Base-by-base conservation (phyloP, 2,888 invertebrate species). In the Chloroclysta siterata region DNA sequence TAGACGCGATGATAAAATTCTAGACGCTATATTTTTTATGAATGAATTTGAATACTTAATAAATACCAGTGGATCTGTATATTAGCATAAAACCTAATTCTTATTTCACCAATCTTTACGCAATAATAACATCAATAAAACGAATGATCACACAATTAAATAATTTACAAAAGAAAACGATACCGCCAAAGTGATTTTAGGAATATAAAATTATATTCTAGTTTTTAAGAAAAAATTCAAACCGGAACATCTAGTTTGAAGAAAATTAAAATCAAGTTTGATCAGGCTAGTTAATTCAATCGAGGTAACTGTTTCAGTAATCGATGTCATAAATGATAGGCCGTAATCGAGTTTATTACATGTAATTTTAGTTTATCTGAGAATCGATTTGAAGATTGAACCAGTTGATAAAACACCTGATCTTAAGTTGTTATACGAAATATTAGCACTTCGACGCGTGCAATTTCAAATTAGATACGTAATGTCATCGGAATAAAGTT, bases 201-300 rank as follows among this genome's bases (percentile, higher is more conserved):
- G 50, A 55, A 51, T 28, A 29, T 15, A 46, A 50, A 55, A 44
- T 10, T 17, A 13, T 69, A 14, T 5, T n/a, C 3, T 22, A 50
- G 42, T 17, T 41, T 50, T 50, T 54, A 14, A 36, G 15, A 59
- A 52, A 47, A 15, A 39, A 15, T 7, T 63, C 68, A 60, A 75
- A 75, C 75, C 67, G 68, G 78, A 74, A 68, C 50, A 65, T 72
- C 76, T 71, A 61, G 78, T 79, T 80, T 66, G 63, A 63, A 52
- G 5, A 48, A 60, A 64, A 72, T 76, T 71, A 69, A 67, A 73
- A 75, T 72, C 72, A 66, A 69, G 68, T 72, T 54, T 67, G 64
- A 69, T 70, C 76, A 70, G 74, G 59, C 72, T 78, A 78, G 72
- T 50, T 58, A 73, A 68, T 67, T 64, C 57, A 71, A 75, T 73